These are phyloP conservation scores for Pluvianellus socialis DNA, from an alignment of 2,113 vertebrate species.

Conservation along the genomic window DNA sequence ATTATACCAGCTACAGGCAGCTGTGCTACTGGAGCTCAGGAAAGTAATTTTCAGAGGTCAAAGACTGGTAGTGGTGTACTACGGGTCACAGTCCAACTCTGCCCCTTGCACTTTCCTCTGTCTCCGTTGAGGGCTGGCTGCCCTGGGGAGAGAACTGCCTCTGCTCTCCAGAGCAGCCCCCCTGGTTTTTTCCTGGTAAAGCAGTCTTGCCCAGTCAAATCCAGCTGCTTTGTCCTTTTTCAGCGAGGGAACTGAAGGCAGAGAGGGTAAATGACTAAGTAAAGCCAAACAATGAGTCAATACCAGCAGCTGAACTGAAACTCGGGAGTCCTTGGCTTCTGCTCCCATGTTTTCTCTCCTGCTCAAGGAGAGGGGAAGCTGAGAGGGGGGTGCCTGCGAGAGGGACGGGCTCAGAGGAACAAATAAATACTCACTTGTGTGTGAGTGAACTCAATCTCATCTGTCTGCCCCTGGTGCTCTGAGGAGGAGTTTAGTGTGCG, in stretches of 20 bases:
- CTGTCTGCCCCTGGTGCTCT: background rate
- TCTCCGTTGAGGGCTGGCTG: background rate
- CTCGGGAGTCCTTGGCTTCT: conserved; percentile 18
- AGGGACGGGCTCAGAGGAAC: background rate
- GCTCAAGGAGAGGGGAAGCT: background rate
- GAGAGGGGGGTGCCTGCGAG: background rate
- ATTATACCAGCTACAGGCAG: background rate
- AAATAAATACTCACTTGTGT: conserved; percentile 27
- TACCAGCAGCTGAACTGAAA: background rate
- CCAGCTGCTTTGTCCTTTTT: background rate
- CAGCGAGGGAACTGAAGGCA: background rate
- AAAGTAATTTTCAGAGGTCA: background rate
- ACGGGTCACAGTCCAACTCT: background rate
- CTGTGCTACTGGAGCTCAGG: background rate
- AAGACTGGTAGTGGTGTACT: background rate
- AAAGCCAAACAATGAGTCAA: conserved; percentile 23
- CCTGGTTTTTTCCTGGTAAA: background rate
- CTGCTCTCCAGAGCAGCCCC: background rate
- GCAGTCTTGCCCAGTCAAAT: background rate
- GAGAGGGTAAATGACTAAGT: background rate
- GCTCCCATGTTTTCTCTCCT: background rate
- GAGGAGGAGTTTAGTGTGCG: background rate
- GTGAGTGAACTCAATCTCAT: background rate
- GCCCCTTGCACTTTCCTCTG: background rate
- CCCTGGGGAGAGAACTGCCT: background rate